Base-by-base conservation (phyloP, 2,888 invertebrate genomes). In the Chironomus tentans region DNA sequence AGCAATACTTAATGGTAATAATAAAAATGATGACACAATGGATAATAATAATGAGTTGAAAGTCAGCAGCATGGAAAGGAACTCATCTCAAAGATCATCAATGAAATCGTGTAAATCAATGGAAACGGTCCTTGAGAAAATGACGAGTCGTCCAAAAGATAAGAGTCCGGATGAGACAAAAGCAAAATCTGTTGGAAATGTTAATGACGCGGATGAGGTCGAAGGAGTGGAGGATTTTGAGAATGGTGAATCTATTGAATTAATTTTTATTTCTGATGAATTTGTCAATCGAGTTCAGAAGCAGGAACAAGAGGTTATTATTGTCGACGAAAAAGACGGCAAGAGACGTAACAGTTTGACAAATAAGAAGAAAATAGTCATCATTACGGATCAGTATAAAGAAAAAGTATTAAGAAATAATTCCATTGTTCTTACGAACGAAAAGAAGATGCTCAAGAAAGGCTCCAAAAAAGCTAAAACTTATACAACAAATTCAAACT, bases 241-340 rank as follows among this genome's bases (percentile, higher is more conserved):
- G 21, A 70, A 70, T 13, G 70, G 48, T 13, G 78, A 78, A 65
- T 79, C 79, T 0, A 78, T 79, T 70, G 79, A 79, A 77, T 69
- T 79, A 48, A 78, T 79, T n/a, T 79, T 79, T 71, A 79, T 79
- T 21, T 78, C 79, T 4, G 79, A 79, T 70, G 79, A 79, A 75
- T 79, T 77, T 78, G 73, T 79, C 6, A 78, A 78, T 75, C 78
- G 78, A 77, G 78, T 77, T 18, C 68, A 77, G n/a, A 77, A 78
- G 73, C 78, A 79, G 65, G 78, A 78, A 77, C 78, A 79, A 71
- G 78, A 78, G 77, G 69, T 79, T 1, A 78, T 77, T 50, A 76
- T 79, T 15, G 73, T 78, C 7, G 78, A 79, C 65, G 76, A 61
- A 68, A 78, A 78, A 61, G 76, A 77, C n/a, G 21, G 48, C 10